A percentile compares a stretch with the other conserved stretches of the same genome.
These are phyloP conservation scores for Lysandra bellargus DNA, from an alignment of 2,888 invertebrate genomes.

Conservation along the genomic window DNA sequence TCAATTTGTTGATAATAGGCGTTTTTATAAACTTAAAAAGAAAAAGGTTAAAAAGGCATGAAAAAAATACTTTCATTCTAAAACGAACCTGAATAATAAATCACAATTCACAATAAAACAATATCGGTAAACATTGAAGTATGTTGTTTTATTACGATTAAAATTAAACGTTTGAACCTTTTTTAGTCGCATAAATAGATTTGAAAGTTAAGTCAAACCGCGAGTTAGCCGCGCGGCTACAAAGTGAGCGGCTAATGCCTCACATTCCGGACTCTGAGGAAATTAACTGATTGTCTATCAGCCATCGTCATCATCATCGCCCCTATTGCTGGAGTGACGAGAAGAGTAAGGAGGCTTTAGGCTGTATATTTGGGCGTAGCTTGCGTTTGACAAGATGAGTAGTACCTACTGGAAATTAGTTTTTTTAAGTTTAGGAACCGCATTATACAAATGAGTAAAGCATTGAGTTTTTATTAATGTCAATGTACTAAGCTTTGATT, in stretches of 20 bases:
- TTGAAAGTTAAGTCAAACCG: conserved; percentile 10
- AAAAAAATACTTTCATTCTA: neutral
- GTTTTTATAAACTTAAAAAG: no score
- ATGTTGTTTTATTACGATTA: neutral
- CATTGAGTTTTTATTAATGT: no score
- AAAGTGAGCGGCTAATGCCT: conserved; percentile 4
- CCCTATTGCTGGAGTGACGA: no score
- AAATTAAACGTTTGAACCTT: neutral
- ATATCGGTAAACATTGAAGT: neutral
- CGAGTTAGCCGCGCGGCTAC: neutral
- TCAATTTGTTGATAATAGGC: no score
- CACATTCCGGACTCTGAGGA: neutral
- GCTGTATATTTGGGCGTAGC: no score
- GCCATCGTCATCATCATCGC: neutral
- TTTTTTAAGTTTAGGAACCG: no score
- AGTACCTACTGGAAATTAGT: no score
- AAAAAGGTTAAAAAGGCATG: no score
- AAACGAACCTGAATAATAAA: neutral
- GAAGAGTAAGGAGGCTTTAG: no score
- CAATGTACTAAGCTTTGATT: no score
- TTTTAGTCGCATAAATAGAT: neutral
- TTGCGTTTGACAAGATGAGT: no score
- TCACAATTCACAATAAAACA: neutral
- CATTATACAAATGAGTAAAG: no score
- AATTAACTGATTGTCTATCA: conserved; percentile 6